These are phyloP conservation scores for Drosophila asahinai DNA, from an alignment of 1,140 invertebrate genomes.

Conservation along the genomic window DNA sequence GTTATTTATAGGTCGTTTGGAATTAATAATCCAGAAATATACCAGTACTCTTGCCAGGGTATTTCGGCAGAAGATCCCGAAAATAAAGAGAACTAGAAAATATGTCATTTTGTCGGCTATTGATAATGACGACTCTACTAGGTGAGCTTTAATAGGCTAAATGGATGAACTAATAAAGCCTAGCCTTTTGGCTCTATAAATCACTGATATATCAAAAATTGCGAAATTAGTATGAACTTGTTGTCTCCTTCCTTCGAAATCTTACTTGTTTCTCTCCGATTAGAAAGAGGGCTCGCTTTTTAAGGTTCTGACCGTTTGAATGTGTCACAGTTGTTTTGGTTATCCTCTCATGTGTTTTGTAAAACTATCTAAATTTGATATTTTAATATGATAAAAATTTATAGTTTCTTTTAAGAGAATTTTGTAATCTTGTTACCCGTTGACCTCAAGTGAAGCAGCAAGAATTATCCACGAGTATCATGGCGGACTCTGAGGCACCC, in stretches of 20 bases:
- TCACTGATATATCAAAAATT: no score
- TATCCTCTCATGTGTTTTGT: neutral
- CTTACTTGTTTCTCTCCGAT: no score
- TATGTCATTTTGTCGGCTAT: neutral
- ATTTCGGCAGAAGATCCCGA: neutral
- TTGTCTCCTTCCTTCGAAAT: neutral
- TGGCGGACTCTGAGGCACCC: neutral
- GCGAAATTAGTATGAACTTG: no score
- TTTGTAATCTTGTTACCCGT: neutral
- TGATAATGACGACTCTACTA: neutral
- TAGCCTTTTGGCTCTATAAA: neutral
- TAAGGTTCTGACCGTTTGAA: no score
- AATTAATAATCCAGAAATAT: neutral
- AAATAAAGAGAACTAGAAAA: neutral
- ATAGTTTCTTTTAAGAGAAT: neutral
- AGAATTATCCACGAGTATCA: neutral
- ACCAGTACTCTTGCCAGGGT: neutral
- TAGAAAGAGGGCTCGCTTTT: no score
- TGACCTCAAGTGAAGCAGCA: neutral
- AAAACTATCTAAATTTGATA: neutral
- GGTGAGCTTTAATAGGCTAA: neutral
- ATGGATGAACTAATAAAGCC: neutral
- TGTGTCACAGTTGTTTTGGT: neutral
- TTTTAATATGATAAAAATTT: constrained; percentile 6
- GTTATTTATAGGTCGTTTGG: neutral